Evolutionary conservation across 2,113 vertebrate genomes (phyloP).

Genomic region (Cichladusa arquata): DNA sequence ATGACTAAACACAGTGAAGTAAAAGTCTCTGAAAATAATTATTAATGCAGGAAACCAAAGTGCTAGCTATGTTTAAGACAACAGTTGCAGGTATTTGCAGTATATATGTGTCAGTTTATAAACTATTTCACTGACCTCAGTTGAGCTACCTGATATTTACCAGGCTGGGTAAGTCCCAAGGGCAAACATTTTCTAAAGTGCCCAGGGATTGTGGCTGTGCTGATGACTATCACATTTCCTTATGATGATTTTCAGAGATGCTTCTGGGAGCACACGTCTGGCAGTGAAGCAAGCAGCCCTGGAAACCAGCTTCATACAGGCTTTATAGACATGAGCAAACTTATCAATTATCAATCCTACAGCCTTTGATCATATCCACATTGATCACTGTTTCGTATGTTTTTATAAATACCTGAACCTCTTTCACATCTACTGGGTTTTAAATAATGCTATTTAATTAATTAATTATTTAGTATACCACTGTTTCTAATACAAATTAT

Average conservation of each 20-base stretch:
- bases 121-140: not conserved
- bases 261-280: not conserved
- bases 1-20: not conserved
- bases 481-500: not conserved
- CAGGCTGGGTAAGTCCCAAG: not conserved
- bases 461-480: not conserved
- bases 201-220: not conserved
- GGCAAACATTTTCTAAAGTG: not conserved
- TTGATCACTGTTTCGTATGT: fast-evolving
- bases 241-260: not conserved
- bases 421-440: not conserved
- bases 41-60: not conserved
- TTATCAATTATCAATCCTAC: not conserved
- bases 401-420: not conserved
- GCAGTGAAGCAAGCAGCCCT: not conserved
- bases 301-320: not conserved
- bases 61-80: not conserved
- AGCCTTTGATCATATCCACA: not conserved
- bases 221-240: not conserved
- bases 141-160: not conserved
- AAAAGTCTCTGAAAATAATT: not conserved
- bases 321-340: not conserved
- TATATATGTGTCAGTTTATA: not conserved
- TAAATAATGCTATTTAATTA: not conserved
- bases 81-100: not conserved